Evolutionary conservation across 37 sponge, comb jelly and placozoan genomes (phyloP).

Genomic region (Halichondria panicea): DNA sequence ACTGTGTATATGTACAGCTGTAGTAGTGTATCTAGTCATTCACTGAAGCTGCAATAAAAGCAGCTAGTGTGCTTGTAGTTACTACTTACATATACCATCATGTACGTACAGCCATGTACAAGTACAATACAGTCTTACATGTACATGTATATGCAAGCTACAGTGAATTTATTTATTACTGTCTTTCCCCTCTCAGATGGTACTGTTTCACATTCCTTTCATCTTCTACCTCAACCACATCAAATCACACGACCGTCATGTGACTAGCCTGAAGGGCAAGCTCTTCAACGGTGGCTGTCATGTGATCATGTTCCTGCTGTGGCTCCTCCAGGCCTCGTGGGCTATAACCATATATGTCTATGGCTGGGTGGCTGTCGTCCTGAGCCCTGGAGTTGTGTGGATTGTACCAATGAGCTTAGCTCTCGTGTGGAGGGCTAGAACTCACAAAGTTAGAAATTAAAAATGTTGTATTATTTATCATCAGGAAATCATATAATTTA

Average conservation of each 20-base stretch:
- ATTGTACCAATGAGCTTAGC: neutral
- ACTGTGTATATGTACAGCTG: neutral
- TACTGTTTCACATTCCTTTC: constrained; percentile 43
- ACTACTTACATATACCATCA: no score
- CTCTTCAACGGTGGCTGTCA: neutral
- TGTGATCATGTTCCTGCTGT: neutral
- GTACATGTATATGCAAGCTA: neutral
- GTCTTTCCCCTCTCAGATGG: constrained; percentile 20
- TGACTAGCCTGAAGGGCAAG: neutral
- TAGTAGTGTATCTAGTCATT: neutral
- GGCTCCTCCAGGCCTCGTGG: constrained; percentile 18
- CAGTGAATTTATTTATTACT: neutral
- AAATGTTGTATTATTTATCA: no score
- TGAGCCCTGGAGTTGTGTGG: constrained; percentile 54
- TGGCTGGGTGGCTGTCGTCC: constrained; percentile 20
- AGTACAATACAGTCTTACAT: no score
- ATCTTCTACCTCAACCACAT: constrained; percentile 30
- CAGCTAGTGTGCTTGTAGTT: no score
- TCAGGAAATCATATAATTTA: no score
- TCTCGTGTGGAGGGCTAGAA: constrained; percentile 4
- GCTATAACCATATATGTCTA: constrained; percentile 2
- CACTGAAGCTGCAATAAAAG: no score
- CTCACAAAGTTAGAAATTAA: no score
- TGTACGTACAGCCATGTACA: no score
- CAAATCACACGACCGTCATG: neutral